Evolutionary conservation across 2,888 invertebrate genomes (phyloP).

Genomic region (Octonoba sinensis): DNA sequence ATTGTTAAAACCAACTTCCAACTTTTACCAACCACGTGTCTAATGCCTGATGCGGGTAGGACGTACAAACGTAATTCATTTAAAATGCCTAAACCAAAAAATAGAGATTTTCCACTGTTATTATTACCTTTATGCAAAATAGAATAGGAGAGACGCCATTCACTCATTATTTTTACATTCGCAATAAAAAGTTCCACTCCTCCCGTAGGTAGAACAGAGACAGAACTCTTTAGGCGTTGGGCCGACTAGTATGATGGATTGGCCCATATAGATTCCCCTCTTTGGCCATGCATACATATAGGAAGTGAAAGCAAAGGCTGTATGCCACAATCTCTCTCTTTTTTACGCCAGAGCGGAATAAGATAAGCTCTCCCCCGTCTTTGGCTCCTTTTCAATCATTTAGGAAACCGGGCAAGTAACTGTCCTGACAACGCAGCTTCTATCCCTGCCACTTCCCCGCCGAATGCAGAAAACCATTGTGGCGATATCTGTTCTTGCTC

Average conservation of each 20-base stretch:
- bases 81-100: no score
- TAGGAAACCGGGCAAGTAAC: slow-evolving; percentile 53
- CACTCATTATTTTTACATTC: slow-evolving; percentile 51
- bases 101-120: no score
- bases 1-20: no score
- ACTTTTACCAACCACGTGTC: no score
- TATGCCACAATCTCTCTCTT: slow-evolving; percentile 34
- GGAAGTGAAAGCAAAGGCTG: no score
- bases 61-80: no score
- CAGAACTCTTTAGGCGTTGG: slow-evolving; percentile 58
- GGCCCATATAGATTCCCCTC: slow-evolving; percentile 39
- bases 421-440: slow-evolving; percentile 59
- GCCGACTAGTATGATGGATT: slow-evolving; percentile 49
- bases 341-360: slow-evolving; percentile 33
- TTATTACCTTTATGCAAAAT: no score
- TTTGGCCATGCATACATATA: slow-evolving; percentile 22
- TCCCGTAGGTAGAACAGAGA: slow-evolving; percentile 21
- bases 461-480: slow-evolving; percentile 15
- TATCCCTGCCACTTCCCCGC: slow-evolving; percentile 20
- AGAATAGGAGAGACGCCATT: no score
- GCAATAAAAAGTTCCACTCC: slow-evolving; percentile 40
- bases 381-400: slow-evolving; percentile 63
- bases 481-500: slow-evolving; percentile 9
- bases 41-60: no score
- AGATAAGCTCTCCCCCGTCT: slow-evolving; percentile 53